These are phyloP conservation scores for Drosophila anomelani DNA, from an alignment of 2,888 invertebrate species.

Conservation along the genomic window DNA sequence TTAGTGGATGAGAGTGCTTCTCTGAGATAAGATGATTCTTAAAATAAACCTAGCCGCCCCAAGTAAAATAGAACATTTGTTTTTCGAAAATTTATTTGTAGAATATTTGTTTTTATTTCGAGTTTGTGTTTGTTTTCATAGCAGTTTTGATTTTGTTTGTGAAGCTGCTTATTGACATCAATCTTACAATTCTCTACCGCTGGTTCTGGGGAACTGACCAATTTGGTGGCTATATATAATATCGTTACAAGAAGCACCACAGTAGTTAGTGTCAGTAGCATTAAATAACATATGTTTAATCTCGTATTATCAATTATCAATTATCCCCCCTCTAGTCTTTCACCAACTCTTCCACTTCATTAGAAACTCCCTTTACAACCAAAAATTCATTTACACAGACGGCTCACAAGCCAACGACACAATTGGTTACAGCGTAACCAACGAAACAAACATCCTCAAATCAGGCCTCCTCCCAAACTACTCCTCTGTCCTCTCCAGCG, in stretches of 20 bases:
- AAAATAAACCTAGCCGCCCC: no score
- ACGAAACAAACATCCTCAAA: no score
- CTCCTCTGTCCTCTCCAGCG: no score
- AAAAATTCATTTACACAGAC: no score
- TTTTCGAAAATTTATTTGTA: conserved; percentile 64
- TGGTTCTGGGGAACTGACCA: conserved; percentile 48
- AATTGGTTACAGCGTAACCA: no score
- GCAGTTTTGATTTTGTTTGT: conserved; percentile 53
- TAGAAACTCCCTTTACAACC: no score
- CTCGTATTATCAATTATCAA: not conserved
- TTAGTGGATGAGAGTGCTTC: not conserved
- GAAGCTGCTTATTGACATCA: conserved; percentile 68
- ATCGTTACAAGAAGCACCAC: conserved; percentile 75
- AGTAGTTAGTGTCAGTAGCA: conserved; percentile 75
- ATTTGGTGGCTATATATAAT: conserved; percentile 37
- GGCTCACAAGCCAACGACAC: no score
- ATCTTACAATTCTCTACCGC: conserved; percentile 63
- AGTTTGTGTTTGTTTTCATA: conserved; percentile 31
- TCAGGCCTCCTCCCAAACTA: no score
- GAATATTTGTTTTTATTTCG: conserved; percentile 52
- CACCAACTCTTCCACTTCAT: not conserved
- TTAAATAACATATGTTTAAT: conserved; percentile 59
- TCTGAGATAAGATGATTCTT: no score
- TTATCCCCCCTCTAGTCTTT: not conserved
- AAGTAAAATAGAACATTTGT: not conserved